phyloP scores from a whole-genome alignment of 2,888 invertebrate genomes.

The Conus canariensis region DNA sequence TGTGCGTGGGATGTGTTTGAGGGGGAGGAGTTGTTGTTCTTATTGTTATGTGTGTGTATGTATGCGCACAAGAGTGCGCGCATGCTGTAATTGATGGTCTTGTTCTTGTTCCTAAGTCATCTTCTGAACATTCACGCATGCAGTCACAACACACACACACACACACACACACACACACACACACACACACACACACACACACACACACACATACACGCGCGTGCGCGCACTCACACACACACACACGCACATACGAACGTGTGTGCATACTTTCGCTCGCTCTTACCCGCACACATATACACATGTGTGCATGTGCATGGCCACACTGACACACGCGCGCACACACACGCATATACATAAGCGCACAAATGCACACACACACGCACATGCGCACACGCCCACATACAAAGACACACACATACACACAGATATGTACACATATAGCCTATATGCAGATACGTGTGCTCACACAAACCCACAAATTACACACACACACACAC shows the following conservation, averaged over 20 bases:
- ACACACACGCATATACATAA: background rate
- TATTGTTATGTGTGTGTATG: too few species aligned
- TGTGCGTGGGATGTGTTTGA: background rate
- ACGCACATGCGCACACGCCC: constrained; percentile 1
- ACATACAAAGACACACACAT: too few species aligned
- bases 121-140: background rate
- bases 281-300: background rate
- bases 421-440: too few species aligned
- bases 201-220: background rate
- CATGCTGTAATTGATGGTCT: too few species aligned
- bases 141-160: background rate
- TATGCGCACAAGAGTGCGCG: too few species aligned
- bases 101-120: too few species aligned
- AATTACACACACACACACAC: too few species aligned
- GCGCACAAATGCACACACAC: constrained; percentile 9
- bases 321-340: background rate
- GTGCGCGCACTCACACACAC: background rate
- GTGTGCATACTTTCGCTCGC: background rate
- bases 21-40: too few species aligned
- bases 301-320: background rate
- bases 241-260: background rate
- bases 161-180: constrained; percentile 10
- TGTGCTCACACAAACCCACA: too few species aligned
- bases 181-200: constrained; percentile 14
- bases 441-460: too few species aligned